Evolutionary conservation across 92 coral and sea anemone genomes (phyloP), one percentile per base, ranked within the genome.

Genomic region (Zoanthus sociatus): DNA sequence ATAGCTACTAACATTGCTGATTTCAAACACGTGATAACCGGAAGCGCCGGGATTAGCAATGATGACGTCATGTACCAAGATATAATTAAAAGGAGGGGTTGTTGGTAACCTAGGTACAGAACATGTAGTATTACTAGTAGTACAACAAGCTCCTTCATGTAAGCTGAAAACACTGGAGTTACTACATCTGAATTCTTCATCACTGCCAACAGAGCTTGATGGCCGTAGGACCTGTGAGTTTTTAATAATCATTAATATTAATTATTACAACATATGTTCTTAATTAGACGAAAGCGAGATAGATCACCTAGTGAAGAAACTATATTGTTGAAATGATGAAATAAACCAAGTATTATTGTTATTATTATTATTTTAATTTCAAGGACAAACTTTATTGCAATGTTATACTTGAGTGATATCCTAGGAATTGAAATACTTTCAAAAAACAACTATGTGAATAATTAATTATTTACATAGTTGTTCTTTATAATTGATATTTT

Each of bases 171-270:
- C 75, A 17, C 4, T 46, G 45, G 61, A 26, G 17, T 14, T 20
- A 10, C 13, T 50, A 53, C 85, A 81, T 54, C 46, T 18, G 13
- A 18, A 42, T n/a, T 17, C 31, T 9, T 10, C 58, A 31, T 67
- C 31, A 31, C 13, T 14, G 6, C 16, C 42, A 81, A 20, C 11
- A 81, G 73, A 21, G 16, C 51, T 66, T n/a, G 85, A 68, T 26
- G 85, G 85, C 16, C 85, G 85, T 47, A 81, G 16, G 67, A 81
- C 20, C 85, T 81, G 44, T 64, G 12, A 6, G 5, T 79, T 61
- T 5, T 37, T 37, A 37, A 37, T 37, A 37, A 37, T 37, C 42
- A 37, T 37, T 37, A 37, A 37, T 37, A 4, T 37, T 37, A 37
- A 37, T 4, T 37, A 37, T 37, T 63, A 14, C 31, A 61, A 16